These are phyloP conservation scores for Pituophis catenifer DNA, from an alignment of 2,113 vertebrate genomes.

Conservation along the genomic window DNA sequence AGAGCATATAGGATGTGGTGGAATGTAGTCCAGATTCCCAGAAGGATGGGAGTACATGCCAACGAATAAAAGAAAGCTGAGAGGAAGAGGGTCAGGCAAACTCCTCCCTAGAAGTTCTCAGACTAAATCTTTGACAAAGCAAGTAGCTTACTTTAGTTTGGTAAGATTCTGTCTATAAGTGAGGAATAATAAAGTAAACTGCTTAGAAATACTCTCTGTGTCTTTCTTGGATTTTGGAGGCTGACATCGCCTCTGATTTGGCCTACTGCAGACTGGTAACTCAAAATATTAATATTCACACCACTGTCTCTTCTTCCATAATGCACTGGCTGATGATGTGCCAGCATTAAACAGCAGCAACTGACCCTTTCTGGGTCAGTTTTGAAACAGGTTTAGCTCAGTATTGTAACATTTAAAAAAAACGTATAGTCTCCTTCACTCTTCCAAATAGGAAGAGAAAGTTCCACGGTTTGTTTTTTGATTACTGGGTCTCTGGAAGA, in stretches of 20 bases:
- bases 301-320: not conserved
- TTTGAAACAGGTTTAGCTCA: conserved; percentile 14
- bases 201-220: not conserved
- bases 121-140: not conserved
- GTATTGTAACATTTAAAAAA: not conserved
- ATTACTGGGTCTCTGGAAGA: not conserved
- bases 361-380: not conserved
- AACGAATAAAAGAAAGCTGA: not conserved
- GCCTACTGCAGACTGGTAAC: not conserved
- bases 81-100: not conserved
- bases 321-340: not conserved
- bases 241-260: not conserved
- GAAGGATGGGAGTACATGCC: not conserved
- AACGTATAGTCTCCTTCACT: not conserved
- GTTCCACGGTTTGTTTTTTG: not conserved
- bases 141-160: not conserved
- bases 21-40: not conserved
- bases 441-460: not conserved
- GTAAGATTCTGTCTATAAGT: not conserved
- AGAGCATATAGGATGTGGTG: not conserved
- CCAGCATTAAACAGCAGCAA: not conserved
- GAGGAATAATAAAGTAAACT: not conserved
- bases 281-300: not conserved
- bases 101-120: not conserved
- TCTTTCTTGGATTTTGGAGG: not conserved